These are phyloP conservation scores for Thyatira batis DNA, from an alignment of 2,888 invertebrate species.

Conservation along the genomic window DNA sequence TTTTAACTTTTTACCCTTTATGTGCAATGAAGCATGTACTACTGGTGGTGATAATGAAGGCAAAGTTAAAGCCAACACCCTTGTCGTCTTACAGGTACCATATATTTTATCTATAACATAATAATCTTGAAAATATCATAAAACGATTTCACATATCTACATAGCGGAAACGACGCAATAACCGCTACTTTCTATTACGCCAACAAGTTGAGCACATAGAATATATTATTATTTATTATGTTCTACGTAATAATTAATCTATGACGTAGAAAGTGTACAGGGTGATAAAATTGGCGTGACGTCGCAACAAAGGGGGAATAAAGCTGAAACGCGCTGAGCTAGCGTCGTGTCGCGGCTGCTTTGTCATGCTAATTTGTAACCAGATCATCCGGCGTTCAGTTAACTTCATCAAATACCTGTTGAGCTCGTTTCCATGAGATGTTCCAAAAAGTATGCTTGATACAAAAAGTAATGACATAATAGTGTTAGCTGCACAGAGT, in stretches of 20 bases:
- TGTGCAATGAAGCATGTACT: too few species aligned
- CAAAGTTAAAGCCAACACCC: too few species aligned
- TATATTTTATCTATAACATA: too few species aligned
- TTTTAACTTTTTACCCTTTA: too few species aligned
- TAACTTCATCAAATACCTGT: conserved; percentile 45
- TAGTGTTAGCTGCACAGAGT: not conserved
- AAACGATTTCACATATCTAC: too few species aligned
- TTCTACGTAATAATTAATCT: not conserved
- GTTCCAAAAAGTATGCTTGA: not conserved
- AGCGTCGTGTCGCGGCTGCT: conserved; percentile 32
- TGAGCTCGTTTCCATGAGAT: conserved; percentile 22
- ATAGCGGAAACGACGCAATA: not conserved
- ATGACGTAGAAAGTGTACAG: not conserved
- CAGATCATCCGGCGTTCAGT: conserved; percentile 32
- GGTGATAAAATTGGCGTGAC: conserved; percentile 11
- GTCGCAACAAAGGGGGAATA: conserved; percentile 23
- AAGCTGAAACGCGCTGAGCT: conserved; percentile 11
- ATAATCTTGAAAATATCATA: too few species aligned
- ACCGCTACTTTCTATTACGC: not conserved
- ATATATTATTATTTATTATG: not conserved
- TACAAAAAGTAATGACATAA: not conserved
- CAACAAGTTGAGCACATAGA: not conserved
- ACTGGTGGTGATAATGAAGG: too few species aligned
- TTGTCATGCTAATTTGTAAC: conserved; percentile 57
- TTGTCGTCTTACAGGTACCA: too few species aligned